Conservation (phyloP, 2,797 vertebrate genomes). For the Myiotriccus ornatus region DNA sequence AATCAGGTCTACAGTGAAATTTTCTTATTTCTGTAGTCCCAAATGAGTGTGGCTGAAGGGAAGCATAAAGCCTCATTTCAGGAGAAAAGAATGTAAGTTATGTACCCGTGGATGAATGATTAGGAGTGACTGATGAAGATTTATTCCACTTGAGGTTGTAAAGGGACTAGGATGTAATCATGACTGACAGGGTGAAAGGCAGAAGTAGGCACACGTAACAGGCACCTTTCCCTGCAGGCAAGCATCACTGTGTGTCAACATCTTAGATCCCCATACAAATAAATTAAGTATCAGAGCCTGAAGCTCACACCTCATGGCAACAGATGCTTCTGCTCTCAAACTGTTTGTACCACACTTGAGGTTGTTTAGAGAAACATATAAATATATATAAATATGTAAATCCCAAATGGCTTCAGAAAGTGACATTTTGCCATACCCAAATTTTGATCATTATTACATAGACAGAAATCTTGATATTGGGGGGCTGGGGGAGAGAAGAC, state of each 20-base stretch:
- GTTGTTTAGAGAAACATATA: not conserved
- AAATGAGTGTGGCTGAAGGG: not conserved
- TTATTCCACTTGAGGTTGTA: not conserved
- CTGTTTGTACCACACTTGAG: not conserved
- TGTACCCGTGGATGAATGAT: not conserved
- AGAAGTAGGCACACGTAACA: not conserved
- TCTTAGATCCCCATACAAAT: not conserved
- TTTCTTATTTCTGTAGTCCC: not conserved
- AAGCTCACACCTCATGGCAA: not conserved
- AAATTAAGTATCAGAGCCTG: not conserved
- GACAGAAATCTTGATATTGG: not conserved
- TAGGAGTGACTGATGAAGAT: not conserved
- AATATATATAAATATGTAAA: not conserved
- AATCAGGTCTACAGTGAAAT: not conserved
- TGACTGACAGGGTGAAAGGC: not conserved
- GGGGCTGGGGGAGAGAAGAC: not conserved
- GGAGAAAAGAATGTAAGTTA: not conserved
- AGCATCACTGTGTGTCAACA: not conserved
- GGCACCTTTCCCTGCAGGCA: not conserved
- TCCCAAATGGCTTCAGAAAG: not conserved
- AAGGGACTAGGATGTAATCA: not conserved
- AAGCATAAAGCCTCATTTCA: not conserved
- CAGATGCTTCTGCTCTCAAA: not conserved
- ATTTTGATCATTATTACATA: slow-evolving; percentile 16
- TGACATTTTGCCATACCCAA: not conserved